Base-by-base conservation (phyloP, 1,140 invertebrate genomes). In the Pseudomyrmex flavicornis region DNA sequence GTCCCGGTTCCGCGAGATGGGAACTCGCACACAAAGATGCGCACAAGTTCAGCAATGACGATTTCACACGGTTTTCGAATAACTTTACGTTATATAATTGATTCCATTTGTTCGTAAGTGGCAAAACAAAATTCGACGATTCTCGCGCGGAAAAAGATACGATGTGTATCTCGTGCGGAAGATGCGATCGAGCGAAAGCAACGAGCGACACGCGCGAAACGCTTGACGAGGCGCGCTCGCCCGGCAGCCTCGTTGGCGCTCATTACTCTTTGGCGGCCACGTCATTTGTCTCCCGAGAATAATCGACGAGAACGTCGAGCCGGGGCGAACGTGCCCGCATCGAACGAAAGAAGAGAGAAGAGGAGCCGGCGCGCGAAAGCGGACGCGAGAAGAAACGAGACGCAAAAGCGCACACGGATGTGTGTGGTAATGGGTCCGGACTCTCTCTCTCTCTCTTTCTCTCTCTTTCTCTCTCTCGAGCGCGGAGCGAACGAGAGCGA, bases 251-350 rank as follows among this genome's bases (percentile, higher is more conserved):
- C 80, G 87, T 88, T 79, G 84, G 75, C 52, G 85, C 83, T 91
- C 90, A 89, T 91, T 91, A 90, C 87, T 91, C 88, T 88, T 82
- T 84, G 89, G 85, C 61, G 86, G 79, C 62, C 77, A 73, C 88
- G 90, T 91, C 89, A 91, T 91, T 88, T 88, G 88, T 89, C 88
- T 89, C 88, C 74, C 62, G 62, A 88, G 84, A 83, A 89, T 88
- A 89, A 89, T 89, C 88, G 88, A 83, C 85, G 76, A 70, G n/a
- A 35, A 35, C 35, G 83, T 46, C 74, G 62, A 54, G 74, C 46
- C 61, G 74, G 74, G 26, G 46, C 61, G 50, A 74, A 63, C 22
- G 73, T 63, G 62, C 52, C 54, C 50, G 76, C 58, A 26, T 50
- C 80, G 26, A 73, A 69, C 58, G 70, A 65, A 69, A 52, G 62